Evolutionary conservation across 2,797 vertebrate species (phyloP).

Genomic region (Xiphorhynchus erythropygius): DNA sequence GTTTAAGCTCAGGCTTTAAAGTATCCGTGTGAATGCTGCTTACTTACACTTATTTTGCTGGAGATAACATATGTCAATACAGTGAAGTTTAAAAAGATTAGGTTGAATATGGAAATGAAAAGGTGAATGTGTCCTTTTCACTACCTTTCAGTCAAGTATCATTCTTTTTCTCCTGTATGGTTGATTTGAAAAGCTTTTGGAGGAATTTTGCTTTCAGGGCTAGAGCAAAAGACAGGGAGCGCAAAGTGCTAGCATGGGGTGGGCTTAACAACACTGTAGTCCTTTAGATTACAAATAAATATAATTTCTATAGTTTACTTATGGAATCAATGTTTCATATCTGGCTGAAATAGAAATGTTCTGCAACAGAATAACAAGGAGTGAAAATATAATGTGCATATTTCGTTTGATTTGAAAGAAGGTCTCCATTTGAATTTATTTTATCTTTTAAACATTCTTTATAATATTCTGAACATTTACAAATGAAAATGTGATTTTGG

Average conservation of each 20-base stretch:
- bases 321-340: not conserved
- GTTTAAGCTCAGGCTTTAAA: not conserved
- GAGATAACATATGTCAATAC: accelerated
- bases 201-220: not conserved
- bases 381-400: not conserved
- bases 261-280: not conserved
- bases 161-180: not conserved
- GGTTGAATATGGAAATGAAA: not conserved
- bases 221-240: not conserved
- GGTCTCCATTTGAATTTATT: not conserved
- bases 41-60: not conserved
- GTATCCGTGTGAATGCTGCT: not conserved
- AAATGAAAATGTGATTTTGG: not conserved
- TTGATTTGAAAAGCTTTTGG: not conserved
- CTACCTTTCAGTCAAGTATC: not conserved
- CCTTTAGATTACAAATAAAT: not conserved
- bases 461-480: not conserved
- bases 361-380: not conserved
- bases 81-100: not conserved
- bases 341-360: not conserved
- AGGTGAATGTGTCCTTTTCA: not conserved
- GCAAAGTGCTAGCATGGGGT: not conserved
- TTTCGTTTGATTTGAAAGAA: not conserved
- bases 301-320: not conserved
- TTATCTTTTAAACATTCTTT: not conserved